Percentiles rank a stretch among this genome's conserved stretches.
Evolutionary conservation across 2,888 invertebrate species (phyloP).

Genomic region (Nephrocerus scutellatus): DNA sequence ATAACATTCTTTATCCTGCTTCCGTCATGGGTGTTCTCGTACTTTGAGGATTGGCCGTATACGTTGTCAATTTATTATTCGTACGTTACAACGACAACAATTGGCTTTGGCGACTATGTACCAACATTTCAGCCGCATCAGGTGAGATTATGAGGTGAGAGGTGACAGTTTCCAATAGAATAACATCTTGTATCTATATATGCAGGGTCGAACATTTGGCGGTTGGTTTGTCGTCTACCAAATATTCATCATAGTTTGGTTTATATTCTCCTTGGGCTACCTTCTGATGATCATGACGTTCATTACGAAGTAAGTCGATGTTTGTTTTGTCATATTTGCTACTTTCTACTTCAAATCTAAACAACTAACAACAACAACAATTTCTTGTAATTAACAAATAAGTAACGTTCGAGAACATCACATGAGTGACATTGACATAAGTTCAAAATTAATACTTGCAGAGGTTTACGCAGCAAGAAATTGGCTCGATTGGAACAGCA

Average conservation of each 20-base stretch:
- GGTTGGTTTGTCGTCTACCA: constrained; percentile 65
- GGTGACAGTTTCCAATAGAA: not conserved
- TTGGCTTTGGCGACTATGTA: constrained; percentile 89
- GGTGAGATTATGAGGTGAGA: constrained; percentile 25
- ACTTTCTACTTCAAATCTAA: too few species aligned
- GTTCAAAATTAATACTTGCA: constrained; percentile 30
- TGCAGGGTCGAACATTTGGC: constrained; percentile 49
- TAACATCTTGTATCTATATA: constrained; percentile 8
- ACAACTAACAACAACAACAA: too few species aligned
- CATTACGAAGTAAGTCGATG: constrained; percentile 55
- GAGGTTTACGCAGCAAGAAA: constrained; percentile 58
- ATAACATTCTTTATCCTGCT: constrained; percentile 79
- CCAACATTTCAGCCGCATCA: constrained; percentile 53
- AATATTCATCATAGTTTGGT: constrained; percentile 77
- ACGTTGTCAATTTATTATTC: constrained; percentile 79
- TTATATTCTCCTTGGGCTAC: constrained; percentile 86
- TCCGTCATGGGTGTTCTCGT: constrained; percentile 75
- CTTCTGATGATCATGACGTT: constrained; percentile 84
- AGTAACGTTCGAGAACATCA: constrained; percentile 1
- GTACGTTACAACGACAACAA: constrained; percentile 79
- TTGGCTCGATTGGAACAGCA: constrained; percentile 69
- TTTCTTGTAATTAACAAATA: too few species aligned
- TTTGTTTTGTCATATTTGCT: too few species aligned
- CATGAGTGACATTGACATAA: constrained; percentile 27
- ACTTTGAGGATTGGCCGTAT: constrained; percentile 81